Base-by-base conservation (phyloP, 2,888 invertebrate genomes). In the Amaurobius ferox region DNA sequence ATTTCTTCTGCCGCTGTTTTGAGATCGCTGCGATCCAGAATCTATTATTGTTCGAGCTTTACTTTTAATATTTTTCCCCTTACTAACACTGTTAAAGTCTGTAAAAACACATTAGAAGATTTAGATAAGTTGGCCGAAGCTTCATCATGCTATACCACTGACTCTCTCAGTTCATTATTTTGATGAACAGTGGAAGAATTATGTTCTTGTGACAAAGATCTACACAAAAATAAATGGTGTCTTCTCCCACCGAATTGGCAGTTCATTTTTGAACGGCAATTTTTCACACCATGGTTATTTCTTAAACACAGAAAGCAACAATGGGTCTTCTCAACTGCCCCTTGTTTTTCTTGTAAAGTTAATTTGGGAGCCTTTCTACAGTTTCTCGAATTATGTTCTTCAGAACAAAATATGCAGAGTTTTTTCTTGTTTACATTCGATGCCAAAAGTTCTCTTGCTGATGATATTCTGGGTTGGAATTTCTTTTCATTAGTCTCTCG, bases 91-190 rank as follows among this genome's bases (percentile, higher is more conserved):
- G 39, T 61, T 61, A 61, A 39, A 28, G 67, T 32, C 19, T 62
- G 26, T 7, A 62, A 23, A 61, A 35, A 61, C 32, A 61, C 35
- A 62, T 26, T 61, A 39, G 28, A 61, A 62, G 35, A 73, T 73
- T 62, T 62, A 62, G 39, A 64, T 19, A 32, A 73, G 62, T 73
- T 62, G 39, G 28, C 73, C 62, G 16, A 35, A 39, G 35, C 35
- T 32, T 73, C 73, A 35, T 62, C 35, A n/a, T 23, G 62, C n/a
- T 62, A 39, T 35, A 73, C 35, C 35, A 39, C 0, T 26, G 62
- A 13, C 39, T n/a, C n/a, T n/a, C n/a, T n/a, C n/a, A n/a, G n/a
- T n/a, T n/a, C n/a, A n/a, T n/a, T n/a, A n/a, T n/a, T n/a, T n/a
- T n/a, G n/a, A n/a, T n/a, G n/a, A n/a, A n/a, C n/a, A n/a, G n/a